Base-by-base conservation (phyloP, 1,140 invertebrate genomes). In the Lucilia cuprina region DNA sequence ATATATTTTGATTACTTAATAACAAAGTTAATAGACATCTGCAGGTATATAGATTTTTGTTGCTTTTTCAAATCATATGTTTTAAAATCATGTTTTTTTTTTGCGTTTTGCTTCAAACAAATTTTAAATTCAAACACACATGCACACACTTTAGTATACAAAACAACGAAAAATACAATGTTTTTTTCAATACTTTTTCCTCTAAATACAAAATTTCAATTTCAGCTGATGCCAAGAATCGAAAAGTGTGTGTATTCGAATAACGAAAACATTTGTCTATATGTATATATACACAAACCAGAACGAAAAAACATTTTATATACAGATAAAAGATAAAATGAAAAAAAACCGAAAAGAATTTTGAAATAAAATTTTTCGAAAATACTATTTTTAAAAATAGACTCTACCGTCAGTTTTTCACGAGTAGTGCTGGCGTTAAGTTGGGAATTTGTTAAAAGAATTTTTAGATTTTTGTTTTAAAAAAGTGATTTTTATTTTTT, bases 341-440 rank as follows among this genome's bases (percentile, higher is more conserved):
- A 55, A 55, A 55, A 30, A 74, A 2, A 30, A 77, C 41, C 2
- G 35, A 74, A 55, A n/a, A 0, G 17, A 55, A 55, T 55, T 55
- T 55, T 55, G 41, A 82, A 55, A 65, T 83, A 30, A 30, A 30
- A 82, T 82, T 82, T 82, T 65, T 82, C 60, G 82, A 83, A 83
- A 75, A 75, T 83, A 85, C n/a, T 34, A 77, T 83, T 85, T 85
- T 89, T 89, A 90, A 90, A 90, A 90, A 90, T 90, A 90, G 89
- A 83, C 30, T 78, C 70, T 74, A 78, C 84, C 84, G 85, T 86
- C 88, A 90, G 89, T 90, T 90, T 89, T 89, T 83, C 84, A 85
- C 87, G 86, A 90, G 88, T 86, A 85, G 86, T 84, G 86, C 85
- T 86, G 86, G 80, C 87, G 89, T 85, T 88, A 87, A 90, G 89